phyloP scores from a whole-genome alignment of 1,140 invertebrate genomes.

The Dendrolimus punctatus region DNA sequence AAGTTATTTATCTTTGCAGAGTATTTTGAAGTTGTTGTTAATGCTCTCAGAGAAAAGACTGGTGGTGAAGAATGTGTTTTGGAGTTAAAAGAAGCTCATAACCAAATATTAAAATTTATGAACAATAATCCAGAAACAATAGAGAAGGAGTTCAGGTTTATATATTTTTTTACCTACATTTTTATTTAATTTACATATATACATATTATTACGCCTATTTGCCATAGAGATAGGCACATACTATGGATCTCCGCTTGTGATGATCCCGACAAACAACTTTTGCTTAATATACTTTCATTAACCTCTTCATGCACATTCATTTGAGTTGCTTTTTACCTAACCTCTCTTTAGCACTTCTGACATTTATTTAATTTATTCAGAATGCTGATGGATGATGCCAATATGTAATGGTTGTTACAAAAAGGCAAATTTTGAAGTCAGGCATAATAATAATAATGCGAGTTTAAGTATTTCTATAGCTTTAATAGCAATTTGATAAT shows the following conservation, averaged over 20 bases:
- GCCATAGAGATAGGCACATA: no score
- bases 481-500: not conserved
- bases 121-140: slow-evolving; percentile 75
- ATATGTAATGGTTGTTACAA: no score
- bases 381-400: no score
- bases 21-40: slow-evolving; percentile 82
- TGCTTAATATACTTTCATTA: no score
- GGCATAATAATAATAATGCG: slow-evolving; percentile 10
- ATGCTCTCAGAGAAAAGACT: slow-evolving; percentile 75
- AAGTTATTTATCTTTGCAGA: slow-evolving; percentile 71
- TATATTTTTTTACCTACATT: slow-evolving; percentile 1
- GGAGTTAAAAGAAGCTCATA: slow-evolving; percentile 76
- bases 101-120: slow-evolving; percentile 77
- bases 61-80: slow-evolving; percentile 74
- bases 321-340: no score
- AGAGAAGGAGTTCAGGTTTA: slow-evolving; percentile 79
- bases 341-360: no score
- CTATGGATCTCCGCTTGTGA: no score
- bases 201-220: no score
- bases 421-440: not conserved
- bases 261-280: no score
- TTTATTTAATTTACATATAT: no score
- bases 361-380: no score
- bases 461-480: not conserved
- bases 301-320: no score